A percentile compares a stretch with the other conserved stretches of the same genome.
Evolutionary conservation across 2,888 invertebrate species (phyloP).

Genomic region (Spilarctia lutea): DNA sequence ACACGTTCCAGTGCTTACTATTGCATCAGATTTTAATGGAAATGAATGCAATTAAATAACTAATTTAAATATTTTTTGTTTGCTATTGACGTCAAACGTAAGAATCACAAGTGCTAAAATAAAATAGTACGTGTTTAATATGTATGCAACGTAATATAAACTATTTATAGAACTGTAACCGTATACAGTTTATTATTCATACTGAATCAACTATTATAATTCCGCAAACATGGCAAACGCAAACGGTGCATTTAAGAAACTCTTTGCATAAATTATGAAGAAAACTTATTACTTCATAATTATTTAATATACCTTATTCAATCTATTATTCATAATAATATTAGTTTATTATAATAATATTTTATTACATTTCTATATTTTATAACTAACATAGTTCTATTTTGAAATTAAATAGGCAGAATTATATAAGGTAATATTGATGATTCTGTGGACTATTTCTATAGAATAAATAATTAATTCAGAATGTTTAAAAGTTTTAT

Average conservation of each 20-base stretch:
- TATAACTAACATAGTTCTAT: no score
- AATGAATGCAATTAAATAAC: neutral
- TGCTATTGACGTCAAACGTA: neutral
- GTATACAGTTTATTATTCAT: neutral
- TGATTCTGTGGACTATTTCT: no score
- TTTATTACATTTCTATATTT: no score
- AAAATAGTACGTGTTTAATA: neutral
- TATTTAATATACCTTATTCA: neutral
- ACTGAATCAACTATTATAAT: neutral
- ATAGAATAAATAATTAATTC: no score
- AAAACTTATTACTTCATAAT: neutral
- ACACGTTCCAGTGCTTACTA: neutral
- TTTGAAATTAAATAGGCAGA: no score
- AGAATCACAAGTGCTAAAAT: neutral
- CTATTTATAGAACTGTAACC: neutral
- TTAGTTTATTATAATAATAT: no score
- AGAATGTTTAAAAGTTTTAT: no score
- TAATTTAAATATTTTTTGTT: neutral
- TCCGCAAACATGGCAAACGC: neutral
- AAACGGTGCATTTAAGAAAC: neutral
- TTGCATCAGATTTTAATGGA: neutral
- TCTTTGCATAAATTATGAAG: neutral
- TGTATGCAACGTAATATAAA: neutral
- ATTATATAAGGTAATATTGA: no score
- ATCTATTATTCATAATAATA: no score